Percentiles rank a stretch among this genome's conserved stretches.
These are phyloP conservation scores for Oxyruncus cristatus DNA, from an alignment of 2,113 vertebrate species.

Conservation along the genomic window DNA sequence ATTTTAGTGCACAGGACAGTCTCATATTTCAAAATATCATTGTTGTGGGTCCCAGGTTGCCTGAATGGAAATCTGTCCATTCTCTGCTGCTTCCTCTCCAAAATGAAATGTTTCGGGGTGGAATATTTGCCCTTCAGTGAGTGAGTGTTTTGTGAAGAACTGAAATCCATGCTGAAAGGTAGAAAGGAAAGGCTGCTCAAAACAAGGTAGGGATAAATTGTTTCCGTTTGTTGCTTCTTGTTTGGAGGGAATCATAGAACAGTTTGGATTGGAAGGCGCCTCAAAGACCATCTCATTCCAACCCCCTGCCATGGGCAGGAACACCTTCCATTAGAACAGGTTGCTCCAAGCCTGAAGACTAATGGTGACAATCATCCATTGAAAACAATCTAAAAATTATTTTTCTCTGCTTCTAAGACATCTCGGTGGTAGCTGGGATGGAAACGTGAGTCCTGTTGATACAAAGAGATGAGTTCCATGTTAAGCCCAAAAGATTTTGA, in stretches of 20 bases:
- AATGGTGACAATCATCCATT: not conserved
- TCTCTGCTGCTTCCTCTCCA: not conserved
- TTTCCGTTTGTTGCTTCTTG: not conserved
- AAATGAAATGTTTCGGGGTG: not conserved
- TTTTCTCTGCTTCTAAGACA: not conserved
- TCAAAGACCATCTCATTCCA: not conserved
- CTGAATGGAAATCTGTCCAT: not conserved
- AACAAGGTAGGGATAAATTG: not conserved
- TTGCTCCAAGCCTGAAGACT: not conserved
- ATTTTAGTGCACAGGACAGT: not conserved
- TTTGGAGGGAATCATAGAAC: not conserved
- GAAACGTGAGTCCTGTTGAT: not conserved
- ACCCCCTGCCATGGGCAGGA: not conserved
- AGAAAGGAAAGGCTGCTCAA: not conserved
- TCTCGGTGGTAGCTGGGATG: not conserved
- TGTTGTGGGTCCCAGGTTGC: not conserved
- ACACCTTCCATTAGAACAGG: not conserved
- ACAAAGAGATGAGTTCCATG: accelerated
- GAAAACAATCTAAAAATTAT: not conserved
- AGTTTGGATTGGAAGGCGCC: not conserved
- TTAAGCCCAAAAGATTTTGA: not conserved
- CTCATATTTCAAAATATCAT: not conserved
- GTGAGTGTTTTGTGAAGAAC: not conserved
- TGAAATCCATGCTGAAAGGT: accelerated
- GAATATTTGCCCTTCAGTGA: not conserved